Evolutionary conservation across 2,797 vertebrate species (phyloP), one percentile per base, ranked within the genome.

Genomic region (Galagoides demidoff): DNA sequence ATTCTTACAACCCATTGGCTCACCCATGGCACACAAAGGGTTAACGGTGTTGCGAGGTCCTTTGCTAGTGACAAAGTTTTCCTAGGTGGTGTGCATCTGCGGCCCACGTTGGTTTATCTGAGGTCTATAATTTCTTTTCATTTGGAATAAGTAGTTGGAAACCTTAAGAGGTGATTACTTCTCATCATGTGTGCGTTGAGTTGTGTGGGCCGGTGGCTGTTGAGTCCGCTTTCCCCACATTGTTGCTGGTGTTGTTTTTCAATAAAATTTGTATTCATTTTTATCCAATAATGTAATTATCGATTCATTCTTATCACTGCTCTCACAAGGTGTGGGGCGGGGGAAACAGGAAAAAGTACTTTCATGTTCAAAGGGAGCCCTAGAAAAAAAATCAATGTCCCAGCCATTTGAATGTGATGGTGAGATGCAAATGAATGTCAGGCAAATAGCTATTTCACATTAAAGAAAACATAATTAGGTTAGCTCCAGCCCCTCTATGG

Each of bases 241-340:
- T 90, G 96, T 95, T 96, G 95, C 96, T 95, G 87, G 93, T 93
- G 96, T 85, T 96, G 95, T 97, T 97, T 98, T 96, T 93, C 97
- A 98, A 97, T 98, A 98, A 98, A 98, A 97, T 97, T 98, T 97
- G 95, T 98, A 98, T 97, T 97, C 96, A 96, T 97, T 98, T 98
- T 96, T 98, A 98, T 94, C 97, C 97, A 94, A 96, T 95, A 96
- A 97, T 96, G 97, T 97, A 96, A 97, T 97, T 97, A 97, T 98
- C 37, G 85, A 98, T 97, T 97, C 43, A 19, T 97, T 93, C 94
- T 96, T 97, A 96, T 93, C 96, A 57, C 78, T 49, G 70, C 39
- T 95, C 70, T 97, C 88, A 92, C 85, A 70, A 79, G 55, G 25
- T 79, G 34, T 57, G 78, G 23, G 59, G 34, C 25, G 14, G n/a